Evolutionary conservation across 2,888 invertebrate genomes (phyloP), one percentile per base, ranked within the genome.

Genomic region (Heteropelma amictum): DNA sequence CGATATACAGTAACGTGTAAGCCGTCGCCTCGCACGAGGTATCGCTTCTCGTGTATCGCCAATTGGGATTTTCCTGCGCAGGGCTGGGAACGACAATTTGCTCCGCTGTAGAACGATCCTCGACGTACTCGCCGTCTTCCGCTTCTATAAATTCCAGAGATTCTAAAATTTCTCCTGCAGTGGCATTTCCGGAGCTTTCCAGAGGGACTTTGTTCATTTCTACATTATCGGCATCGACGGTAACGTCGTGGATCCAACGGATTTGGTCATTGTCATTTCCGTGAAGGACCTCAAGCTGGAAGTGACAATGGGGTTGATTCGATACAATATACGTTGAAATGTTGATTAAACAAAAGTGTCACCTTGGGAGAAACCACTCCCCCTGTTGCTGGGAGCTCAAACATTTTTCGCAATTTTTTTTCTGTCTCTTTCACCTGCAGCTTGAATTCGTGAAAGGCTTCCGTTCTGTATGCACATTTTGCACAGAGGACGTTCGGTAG

Each of bases 391-490:
- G 61, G 76, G 2, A 38, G 77, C 64, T 84, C 76, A 51, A 86
- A 84, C 83, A 88, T 85, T 56, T 84, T 81, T 2, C 83, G 80
- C 0, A 89, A 78, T 60, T 85, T 87, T 60, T 78, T 82, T 19
- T 89, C 87, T 0, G 87, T 84, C 7, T 84, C 85, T 75, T 82
- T 85, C 2, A 89, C 87, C 76, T 87, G 83, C 1, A 80, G 69
- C 61, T 86, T 87, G 26, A 89, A 89, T 33, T 86, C 82, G 61
- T 87, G 84, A 65, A 86, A 89, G 17, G 85, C 74, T 64, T 85
- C 82, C 0, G 85, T 87, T 28, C 85, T 82, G 42, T 86, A 85
- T 4, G 86, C 87, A 80, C 89, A 89, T 74, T 86, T 88, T 1
- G 82, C 74, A 33, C 89, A 89, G 0, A 89, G 78, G 78, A 84